phyloP scores from a whole-genome alignment of 2,888 invertebrate species.

The Exephanes ischioxanthus region DNA sequence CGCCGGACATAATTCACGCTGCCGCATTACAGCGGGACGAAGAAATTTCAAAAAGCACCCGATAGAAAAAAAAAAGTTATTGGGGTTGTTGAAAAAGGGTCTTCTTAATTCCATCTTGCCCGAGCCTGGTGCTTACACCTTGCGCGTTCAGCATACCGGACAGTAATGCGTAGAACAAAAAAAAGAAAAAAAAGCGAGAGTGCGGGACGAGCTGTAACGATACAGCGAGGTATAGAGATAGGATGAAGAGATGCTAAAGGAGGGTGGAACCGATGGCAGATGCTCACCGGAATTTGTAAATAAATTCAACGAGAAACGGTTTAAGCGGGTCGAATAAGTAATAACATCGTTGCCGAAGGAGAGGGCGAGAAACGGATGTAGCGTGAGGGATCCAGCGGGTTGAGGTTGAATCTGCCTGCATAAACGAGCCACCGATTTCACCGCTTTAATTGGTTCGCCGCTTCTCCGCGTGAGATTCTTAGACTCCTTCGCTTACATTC shows the following conservation, averaged over 20 bases:
- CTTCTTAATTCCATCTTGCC: slow-evolving; percentile 20
- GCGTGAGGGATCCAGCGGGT: slow-evolving; percentile 19
- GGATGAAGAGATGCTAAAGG: slow-evolving; percentile 26
- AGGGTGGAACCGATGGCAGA: slow-evolving; percentile 78
- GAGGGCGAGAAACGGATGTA: slow-evolving; percentile 2
- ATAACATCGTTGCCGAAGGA: slow-evolving; percentile 74
- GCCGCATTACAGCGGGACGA: no score
- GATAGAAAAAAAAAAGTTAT: no score
- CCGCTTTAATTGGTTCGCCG: slow-evolving; percentile 81
- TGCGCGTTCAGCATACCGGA: slow-evolving; percentile 1
- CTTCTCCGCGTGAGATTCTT: slow-evolving; percentile 71
- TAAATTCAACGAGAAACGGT: slow-evolving; percentile 76
- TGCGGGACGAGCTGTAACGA: slow-evolving; percentile 14
- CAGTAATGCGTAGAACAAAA: slow-evolving; percentile 26
- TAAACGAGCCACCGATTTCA: slow-evolving; percentile 80
- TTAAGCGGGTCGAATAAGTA: slow-evolving; percentile 81
- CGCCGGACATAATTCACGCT: no score
- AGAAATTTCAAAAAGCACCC: no score
- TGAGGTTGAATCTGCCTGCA: slow-evolving; percentile 72
- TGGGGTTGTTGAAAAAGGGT: no score
- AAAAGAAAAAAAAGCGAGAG: neutral
- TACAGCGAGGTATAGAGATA: neutral
- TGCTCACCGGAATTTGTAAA: slow-evolving; percentile 83
- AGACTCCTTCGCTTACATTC: slow-evolving; percentile 41
- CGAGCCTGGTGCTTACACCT: neutral